Evolutionary conservation across 1,140 invertebrate species (phyloP), one percentile per base, ranked within the genome.

Genomic region (Hypothenemus hampei): DNA sequence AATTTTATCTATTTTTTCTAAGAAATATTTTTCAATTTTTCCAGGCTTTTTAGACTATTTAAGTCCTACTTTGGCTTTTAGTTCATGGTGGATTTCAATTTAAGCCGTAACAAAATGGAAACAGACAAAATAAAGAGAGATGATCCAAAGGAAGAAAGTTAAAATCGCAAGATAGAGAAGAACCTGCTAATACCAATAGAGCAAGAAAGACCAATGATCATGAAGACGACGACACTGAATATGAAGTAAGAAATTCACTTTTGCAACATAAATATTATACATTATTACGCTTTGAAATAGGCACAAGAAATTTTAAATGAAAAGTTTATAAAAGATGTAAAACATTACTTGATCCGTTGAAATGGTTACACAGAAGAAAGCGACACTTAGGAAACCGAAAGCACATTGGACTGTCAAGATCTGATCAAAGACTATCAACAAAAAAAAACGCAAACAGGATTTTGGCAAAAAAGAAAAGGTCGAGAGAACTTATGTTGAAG

Each of bases 351-450:
- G 15, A 86, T 93, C 1, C 75, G 87, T 56, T 93, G 89, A 89
- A 88, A 88, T 63, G 87, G 87, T 0, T 92, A 89, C 66, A 76
- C 75, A 29, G 75, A 80, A 24, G 77, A 80, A 45, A 77, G 77
- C 50, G 88, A 91, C 65, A 88, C 86, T 0, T 91, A 88, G 87
- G 87, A 91, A 66, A 80, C 85, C 1, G 83, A 87, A 62, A 79
- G 81, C 22, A 86, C 87, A 45, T 66, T 92, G 0, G 81, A 80
- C 41, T 89, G 86, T 65, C 72, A 78, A 2, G 76, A 82, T 13
- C 65, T 87, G 15, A 83, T 89, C 10, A 74, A 77, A 19, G 81
- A 83, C 57, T 89, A 75, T 59, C 74, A 81, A 60, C 53, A 65
- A 22, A 64, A 67, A 68, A 15, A 69, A 64, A 59, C 53, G 59